These are phyloP conservation scores for Eugnorisma glareosa DNA, from an alignment of 2,888 invertebrate genomes.

Conservation along the genomic window DNA sequence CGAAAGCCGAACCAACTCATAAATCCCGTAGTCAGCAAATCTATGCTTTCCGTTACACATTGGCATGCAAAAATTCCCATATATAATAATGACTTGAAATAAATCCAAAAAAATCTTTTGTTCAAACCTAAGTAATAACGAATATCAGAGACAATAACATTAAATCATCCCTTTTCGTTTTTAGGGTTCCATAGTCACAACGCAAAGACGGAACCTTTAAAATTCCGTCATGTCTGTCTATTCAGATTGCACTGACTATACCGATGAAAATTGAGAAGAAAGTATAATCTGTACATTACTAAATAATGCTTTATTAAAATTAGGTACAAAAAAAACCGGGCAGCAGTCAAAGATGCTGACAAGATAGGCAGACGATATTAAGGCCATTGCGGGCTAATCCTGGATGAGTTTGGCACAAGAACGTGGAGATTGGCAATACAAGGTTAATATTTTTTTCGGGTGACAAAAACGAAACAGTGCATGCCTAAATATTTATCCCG, in stretches of 20 bases:
- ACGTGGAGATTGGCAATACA: neutral
- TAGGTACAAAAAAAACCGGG: neutral
- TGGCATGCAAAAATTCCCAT: constrained; percentile 54
- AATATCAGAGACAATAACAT: constrained; percentile 67
- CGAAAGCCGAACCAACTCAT: constrained; percentile 32
- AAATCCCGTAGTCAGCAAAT: constrained; percentile 51
- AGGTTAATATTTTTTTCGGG: neutral
- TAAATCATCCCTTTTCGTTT: constrained; percentile 64
- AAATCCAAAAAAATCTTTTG: constrained; percentile 66
- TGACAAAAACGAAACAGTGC: neutral
- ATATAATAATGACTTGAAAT: constrained; percentile 62
- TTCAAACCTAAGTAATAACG: constrained; percentile 65
- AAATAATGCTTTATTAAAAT: neutral
- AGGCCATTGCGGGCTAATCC: neutral
- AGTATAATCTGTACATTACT: neutral
- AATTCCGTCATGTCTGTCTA: neutral
- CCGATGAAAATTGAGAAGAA: neutral
- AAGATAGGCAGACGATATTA: neutral
- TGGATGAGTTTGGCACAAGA: neutral
- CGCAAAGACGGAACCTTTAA: neutral
- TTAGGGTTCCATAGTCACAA: constrained; percentile 7
- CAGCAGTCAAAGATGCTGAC: neutral
- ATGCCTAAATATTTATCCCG: neutral
- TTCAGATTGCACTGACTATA: neutral
- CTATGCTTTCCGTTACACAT: constrained; percentile 57